These are phyloP conservation scores for Elmis aenea DNA, from an alignment of 2,888 invertebrate species.

Conservation along the genomic window DNA sequence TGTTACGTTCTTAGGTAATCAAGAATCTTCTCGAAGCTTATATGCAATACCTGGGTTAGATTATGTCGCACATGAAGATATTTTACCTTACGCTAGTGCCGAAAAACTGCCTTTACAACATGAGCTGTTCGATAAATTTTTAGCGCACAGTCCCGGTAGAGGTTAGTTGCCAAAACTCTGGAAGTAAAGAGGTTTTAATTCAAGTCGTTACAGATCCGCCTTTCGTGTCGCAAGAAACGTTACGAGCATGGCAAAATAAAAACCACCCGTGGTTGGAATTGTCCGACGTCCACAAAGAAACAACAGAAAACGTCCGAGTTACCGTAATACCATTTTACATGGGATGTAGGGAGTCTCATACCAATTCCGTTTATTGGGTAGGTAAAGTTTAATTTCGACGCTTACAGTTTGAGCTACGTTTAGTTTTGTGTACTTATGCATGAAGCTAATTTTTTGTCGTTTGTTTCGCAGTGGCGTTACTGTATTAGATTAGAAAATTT, in stretches of 20 bases:
- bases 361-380: conserved; percentile 92
- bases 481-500: conserved; percentile 95
- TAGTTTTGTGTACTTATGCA: conserved; percentile 15
- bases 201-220: conserved; percentile 65
- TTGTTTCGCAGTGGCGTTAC: conserved; percentile 80
- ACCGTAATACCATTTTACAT: conserved; percentile 99
- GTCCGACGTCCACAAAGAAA: conserved; percentile 95
- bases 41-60: conserved; percentile 97
- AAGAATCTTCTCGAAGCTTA: conserved; percentile 88
- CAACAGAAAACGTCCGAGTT: conserved; percentile 91
- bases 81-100: conserved; percentile 87
- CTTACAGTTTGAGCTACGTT: too few species aligned
- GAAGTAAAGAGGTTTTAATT: conserved; percentile 1
- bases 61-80: conserved; percentile 97
- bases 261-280: conserved; percentile 96
- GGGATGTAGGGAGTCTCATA: conserved; percentile 89
- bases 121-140: conserved; percentile 94
- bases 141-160: conserved; percentile 72
- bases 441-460: not conserved
- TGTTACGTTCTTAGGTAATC: conserved; percentile 94
- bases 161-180: conserved; percentile 45
- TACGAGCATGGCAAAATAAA: conserved; percentile 94
- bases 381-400: too few species aligned
- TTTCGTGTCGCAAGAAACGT: conserved; percentile 81
- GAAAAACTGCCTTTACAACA: conserved; percentile 89